Percentiles rank a stretch among this genome's conserved stretches.
Conservation (phyloP, 2,797 vertebrate species). For the Agapornis canus region DNA sequence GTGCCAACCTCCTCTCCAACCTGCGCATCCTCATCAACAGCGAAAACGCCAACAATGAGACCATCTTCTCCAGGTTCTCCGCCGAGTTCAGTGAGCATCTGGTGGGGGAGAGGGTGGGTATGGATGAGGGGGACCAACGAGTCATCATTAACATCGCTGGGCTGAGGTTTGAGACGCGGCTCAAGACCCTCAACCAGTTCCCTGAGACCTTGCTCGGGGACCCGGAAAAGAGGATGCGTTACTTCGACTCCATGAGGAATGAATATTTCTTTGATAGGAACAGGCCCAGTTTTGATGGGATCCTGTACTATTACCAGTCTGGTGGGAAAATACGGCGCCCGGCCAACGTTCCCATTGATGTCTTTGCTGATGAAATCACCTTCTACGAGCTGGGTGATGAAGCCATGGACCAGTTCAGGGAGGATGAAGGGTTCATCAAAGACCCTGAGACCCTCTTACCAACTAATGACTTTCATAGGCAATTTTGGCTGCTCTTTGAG, state of each 20-base stretch:
- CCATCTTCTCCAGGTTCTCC: constrained; percentile 86
- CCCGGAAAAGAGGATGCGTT: constrained; percentile 88
- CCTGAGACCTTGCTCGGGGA: constrained; percentile 93
- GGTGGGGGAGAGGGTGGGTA: constrained; percentile 81
- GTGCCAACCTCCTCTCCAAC: constrained; percentile 87
- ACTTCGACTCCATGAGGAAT: constrained; percentile 96
- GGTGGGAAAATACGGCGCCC: constrained; percentile 94
- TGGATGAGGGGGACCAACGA: constrained; percentile 88
- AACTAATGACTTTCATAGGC: constrained; percentile 88
- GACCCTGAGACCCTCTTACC: constrained; percentile 91
- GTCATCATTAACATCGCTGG: constrained; percentile 96
- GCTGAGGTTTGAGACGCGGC: constrained; percentile 92
- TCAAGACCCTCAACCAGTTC: constrained; percentile 93
- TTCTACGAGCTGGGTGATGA: constrained; percentile 95
- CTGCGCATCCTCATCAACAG: constrained; percentile 84
- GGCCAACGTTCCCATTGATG: constrained; percentile 92
- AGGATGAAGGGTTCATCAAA: constrained; percentile 95
- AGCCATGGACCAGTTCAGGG: constrained; percentile 94
- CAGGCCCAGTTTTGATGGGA: constrained; percentile 95
- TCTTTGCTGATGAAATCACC: constrained; percentile 95
- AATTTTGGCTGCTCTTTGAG: constrained; percentile 98
- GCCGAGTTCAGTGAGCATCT: constrained; percentile 85
- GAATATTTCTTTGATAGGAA: constrained; percentile 98
- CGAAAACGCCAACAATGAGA: constrained; percentile 86
- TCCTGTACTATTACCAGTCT: constrained; percentile 96